Conservation (phyloP, 2,797 vertebrate genomes). For the Oreortyx pictus region DNA sequence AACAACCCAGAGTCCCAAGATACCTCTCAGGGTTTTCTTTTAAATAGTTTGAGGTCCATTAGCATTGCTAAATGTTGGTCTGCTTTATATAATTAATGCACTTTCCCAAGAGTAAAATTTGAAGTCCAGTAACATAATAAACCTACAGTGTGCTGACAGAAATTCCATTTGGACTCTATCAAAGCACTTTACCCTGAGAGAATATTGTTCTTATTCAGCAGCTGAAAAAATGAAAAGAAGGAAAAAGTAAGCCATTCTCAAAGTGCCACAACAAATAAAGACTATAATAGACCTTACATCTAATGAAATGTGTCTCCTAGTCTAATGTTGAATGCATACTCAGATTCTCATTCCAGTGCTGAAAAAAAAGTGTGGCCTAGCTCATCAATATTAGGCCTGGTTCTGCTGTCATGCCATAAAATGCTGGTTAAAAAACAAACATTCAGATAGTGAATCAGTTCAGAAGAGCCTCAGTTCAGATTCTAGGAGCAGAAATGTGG, state of each 20-base stretch:
- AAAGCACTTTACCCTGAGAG: neutral
- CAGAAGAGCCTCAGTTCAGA: neutral
- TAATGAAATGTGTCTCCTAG: neutral
- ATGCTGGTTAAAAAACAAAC: neutral
- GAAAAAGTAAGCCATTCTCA: neutral
- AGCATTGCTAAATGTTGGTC: neutral
- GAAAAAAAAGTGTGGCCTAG: neutral
- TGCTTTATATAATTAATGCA: neutral
- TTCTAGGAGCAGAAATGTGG: neutral
- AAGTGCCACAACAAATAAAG: neutral
- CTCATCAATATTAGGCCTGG: neutral
- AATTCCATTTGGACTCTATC: neutral
- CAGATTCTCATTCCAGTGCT: neutral
- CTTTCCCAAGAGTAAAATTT: neutral
- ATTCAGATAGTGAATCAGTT: neutral
- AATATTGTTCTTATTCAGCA: neutral
- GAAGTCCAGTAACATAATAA: neutral
- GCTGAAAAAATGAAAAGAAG: neutral
- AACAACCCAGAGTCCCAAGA: neutral
- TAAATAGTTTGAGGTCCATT: neutral
- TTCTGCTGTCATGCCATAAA: neutral
- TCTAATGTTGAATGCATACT: neutral
- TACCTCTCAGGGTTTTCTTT: neutral
- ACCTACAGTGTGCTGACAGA: neutral
- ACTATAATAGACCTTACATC: neutral